A percentile compares a stretch with the other conserved stretches of the same genome.
phyloP scores from a whole-genome alignment of 30 jellyfish, hydroid and myxozoan species.

The Turritopsis rubra region DNA sequence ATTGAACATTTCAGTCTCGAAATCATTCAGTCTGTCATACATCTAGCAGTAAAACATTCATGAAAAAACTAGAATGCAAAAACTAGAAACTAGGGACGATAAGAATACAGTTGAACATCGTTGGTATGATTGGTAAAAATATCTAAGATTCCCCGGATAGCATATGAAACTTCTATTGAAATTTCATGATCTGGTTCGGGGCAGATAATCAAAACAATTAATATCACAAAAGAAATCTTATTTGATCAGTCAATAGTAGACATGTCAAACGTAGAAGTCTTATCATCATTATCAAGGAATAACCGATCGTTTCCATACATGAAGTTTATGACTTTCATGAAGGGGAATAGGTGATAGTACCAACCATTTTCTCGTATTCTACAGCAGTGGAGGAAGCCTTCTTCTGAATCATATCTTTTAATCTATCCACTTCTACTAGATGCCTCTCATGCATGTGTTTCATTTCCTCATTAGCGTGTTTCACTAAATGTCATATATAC shows the following conservation, averaged over 20 bases:
- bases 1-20: slow-evolving; percentile 60
- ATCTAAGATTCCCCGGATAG: too few relatives aligned
- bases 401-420: background rate
- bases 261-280: too few relatives aligned
- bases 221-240: too few relatives aligned
- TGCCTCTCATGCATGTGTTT: background rate
- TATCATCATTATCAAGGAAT: too few relatives aligned
- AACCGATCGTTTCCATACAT: too few relatives aligned
- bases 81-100: background rate
- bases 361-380: slow-evolving; percentile 28
- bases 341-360: too few relatives aligned
- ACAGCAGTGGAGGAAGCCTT: slow-evolving; percentile 10
- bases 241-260: too few relatives aligned
- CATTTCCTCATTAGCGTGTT: background rate
- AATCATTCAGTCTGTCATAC: slow-evolving; percentile 58
- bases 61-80: background rate
- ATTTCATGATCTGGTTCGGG: too few relatives aligned
- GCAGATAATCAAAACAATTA: too few relatives aligned
- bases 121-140: too few relatives aligned
- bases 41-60: slow-evolving; percentile 29
- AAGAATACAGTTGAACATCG: background rate
- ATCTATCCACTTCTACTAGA: background rate
- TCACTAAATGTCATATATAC: background rate
- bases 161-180: too few relatives aligned
- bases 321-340: too few relatives aligned